Percentiles rank a stretch among this genome's conserved stretches.
phyloP scores from a whole-genome alignment of 2,888 invertebrate species.

The Sarcophaga subvicina region DNA sequence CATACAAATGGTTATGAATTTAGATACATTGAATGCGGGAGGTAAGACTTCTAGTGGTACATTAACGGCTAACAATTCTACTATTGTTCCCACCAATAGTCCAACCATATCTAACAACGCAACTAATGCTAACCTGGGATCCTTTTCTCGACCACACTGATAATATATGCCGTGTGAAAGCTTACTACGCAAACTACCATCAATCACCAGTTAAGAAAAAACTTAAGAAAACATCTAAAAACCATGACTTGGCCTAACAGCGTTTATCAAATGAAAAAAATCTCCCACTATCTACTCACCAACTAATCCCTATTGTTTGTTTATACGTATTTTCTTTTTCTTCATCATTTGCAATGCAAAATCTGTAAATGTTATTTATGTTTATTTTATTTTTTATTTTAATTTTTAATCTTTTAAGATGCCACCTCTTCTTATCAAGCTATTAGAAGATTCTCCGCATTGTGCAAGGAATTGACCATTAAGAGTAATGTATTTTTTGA shows the following conservation, averaged over 20 bases:
- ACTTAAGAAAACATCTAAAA: conserved; percentile 43
- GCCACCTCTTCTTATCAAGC: conserved; percentile 76
- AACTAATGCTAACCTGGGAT: conserved; percentile 62
- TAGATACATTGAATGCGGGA: conserved; percentile 65
- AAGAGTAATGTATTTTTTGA: conserved; percentile 80
- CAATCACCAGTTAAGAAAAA: conserved; percentile 58
- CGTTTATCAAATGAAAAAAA: background rate
- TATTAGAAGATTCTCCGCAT: conserved; percentile 80
- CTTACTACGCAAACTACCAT: conserved; percentile 42
- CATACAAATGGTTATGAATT: conserved; percentile 76
- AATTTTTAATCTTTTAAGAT: conserved; percentile 59
- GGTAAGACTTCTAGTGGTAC: conserved; percentile 68
- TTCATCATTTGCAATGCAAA: conserved; percentile 6
- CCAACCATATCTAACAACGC: conserved; percentile 62
- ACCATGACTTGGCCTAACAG: conserved; percentile 41
- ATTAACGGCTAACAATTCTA: conserved; percentile 53
- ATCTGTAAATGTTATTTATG: conserved; percentile 2
- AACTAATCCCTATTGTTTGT: background rate
- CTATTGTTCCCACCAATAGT: conserved; percentile 52
- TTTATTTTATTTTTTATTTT: background rate
- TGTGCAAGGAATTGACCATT: conserved; percentile 80
- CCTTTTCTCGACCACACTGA: conserved; percentile 66
- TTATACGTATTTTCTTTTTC: background rate
- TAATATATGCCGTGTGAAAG: conserved; percentile 40
- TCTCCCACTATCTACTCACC: too few relatives aligned